These are phyloP conservation scores for Eilema sororculum DNA, from an alignment of 2,888 invertebrate genomes.

Conservation along the genomic window DNA sequence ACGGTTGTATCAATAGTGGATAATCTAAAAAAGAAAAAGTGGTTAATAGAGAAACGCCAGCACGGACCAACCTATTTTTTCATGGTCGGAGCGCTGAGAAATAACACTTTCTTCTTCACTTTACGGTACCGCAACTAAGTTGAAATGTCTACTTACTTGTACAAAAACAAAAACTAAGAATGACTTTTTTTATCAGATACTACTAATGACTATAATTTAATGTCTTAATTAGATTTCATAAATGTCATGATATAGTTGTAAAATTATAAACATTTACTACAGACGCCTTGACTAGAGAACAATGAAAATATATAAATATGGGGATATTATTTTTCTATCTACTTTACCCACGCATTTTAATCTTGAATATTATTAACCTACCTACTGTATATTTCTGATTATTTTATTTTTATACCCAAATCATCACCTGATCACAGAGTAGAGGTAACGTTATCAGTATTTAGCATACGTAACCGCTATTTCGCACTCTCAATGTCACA, in stretches of 20 bases:
- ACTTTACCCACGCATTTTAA: background rate
- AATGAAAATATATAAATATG: background rate
- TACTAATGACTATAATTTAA: background rate
- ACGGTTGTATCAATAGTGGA: background rate
- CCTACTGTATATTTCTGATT: background rate
- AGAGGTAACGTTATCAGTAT: background rate
- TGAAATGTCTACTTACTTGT: background rate
- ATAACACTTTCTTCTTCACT: conserved; percentile 13
- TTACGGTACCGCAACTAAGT: conserved; percentile 15
- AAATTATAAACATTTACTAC: background rate
- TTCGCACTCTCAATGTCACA: background rate
- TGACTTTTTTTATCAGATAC: background rate
- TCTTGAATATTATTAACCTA: too few relatives aligned
- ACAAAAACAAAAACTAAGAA: conserved; percentile 3
- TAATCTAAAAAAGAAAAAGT: conserved; percentile 6
- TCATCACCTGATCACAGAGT: background rate
- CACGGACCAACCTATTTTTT: conserved; percentile 23
- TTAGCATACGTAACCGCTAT: background rate
- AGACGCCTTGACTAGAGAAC: background rate
- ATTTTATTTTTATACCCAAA: background rate
- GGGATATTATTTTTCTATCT: background rate
- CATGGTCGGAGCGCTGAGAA: conserved; percentile 16
- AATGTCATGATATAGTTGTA: background rate
- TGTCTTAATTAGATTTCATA: background rate
- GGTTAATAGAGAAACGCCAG: conserved; percentile 2